A percentile compares a stretch with the other conserved stretches of the same genome.
These are phyloP conservation scores for Lepidocyrtoides sp. DNA, from an alignment of 2,888 invertebrate genomes.

Conservation along the genomic window DNA sequence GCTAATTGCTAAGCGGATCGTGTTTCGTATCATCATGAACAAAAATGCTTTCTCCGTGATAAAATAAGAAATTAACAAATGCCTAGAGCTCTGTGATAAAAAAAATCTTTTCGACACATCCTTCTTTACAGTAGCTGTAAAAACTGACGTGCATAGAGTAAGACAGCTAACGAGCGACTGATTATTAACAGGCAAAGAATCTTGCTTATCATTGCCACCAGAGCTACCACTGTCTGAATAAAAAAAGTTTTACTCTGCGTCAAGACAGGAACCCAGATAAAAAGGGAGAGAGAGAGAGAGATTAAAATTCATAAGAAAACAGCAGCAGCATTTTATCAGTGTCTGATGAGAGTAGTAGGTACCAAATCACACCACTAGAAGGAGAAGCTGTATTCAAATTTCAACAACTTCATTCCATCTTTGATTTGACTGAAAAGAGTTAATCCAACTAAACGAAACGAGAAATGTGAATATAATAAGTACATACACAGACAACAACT, in stretches of 20 bases:
- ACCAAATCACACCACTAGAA: conserved; percentile 64
- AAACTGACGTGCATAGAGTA: neutral
- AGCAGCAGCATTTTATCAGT: conserved; percentile 33
- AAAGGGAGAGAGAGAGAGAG: conserved; percentile 1
- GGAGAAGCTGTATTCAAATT: conserved; percentile 65
- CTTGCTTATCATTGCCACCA: conserved; percentile 50
- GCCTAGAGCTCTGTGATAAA: too few relatives aligned
- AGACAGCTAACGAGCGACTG: conserved; percentile 12
- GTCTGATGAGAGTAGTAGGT: conserved; percentile 51
- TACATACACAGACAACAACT: neutral
- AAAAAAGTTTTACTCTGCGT: conserved; percentile 12
- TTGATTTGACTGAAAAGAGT: conserved; percentile 9
- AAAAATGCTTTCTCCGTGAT: neutral
- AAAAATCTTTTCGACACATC: neutral
- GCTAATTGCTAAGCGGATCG: neutral
- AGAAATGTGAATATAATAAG: neutral
- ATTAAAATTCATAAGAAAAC: conserved; percentile 38
- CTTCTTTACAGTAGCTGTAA: neutral
- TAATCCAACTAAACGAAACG: neutral
- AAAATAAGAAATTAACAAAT: neutral
- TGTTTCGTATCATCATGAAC: neutral
- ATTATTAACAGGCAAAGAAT: neutral
- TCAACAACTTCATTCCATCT: conserved; percentile 32
- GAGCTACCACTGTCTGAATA: neutral
- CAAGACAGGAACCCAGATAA: neutral